phyloP scores from a whole-genome alignment of 2,888 invertebrate genomes.

The Asteroscopus sphinx region DNA sequence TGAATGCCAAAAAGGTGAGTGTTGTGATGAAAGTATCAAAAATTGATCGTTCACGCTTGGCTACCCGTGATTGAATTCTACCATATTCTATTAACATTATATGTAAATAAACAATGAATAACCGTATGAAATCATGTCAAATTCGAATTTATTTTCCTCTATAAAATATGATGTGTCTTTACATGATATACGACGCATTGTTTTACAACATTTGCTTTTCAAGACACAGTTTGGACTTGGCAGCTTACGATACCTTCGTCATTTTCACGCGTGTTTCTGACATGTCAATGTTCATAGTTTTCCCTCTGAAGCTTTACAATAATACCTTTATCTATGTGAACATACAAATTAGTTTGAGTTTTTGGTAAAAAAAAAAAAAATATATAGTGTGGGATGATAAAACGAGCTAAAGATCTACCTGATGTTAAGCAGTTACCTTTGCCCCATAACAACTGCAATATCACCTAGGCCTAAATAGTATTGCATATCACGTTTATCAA shows the following conservation, averaged over 20 bases:
- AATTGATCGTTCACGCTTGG: constrained; percentile 39
- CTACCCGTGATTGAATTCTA: constrained; percentile 27
- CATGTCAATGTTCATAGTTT: background rate
- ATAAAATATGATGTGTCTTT: background rate
- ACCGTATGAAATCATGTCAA: background rate
- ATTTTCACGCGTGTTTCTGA: background rate
- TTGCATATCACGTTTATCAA: no score
- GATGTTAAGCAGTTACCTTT: no score
- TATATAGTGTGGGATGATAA: no score
- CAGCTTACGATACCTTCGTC: background rate
- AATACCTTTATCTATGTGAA: no score
- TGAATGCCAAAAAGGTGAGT: constrained; percentile 9
- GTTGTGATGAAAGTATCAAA: constrained; percentile 47
- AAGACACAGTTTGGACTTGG: background rate
- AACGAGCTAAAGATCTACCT: no score
- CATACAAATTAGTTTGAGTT: no score
- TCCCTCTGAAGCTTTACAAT: no score
- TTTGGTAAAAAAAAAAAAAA: no score
- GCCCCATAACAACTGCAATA: no score
- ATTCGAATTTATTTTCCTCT: background rate
- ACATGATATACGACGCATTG: background rate
- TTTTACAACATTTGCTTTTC: background rate
- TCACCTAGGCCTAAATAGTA: no score
- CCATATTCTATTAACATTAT: constrained; percentile 29
- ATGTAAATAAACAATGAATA: constrained; percentile 8